Evolutionary conservation across 2,888 invertebrate genomes (phyloP).

Genomic region (Harmothoe impar): DNA sequence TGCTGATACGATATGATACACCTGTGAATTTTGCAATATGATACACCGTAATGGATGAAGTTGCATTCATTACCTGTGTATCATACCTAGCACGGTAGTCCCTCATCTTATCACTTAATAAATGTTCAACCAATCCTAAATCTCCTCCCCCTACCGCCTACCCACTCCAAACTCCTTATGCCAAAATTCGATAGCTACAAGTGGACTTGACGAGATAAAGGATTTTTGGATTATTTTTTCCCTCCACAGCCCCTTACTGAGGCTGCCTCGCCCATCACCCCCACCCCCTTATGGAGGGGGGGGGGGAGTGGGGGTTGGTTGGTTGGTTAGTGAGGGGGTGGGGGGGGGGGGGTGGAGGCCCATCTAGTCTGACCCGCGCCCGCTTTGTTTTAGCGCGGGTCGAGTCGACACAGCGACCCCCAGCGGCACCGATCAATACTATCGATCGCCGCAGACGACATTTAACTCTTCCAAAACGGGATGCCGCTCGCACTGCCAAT

Average conservation of each 20-base stretch:
- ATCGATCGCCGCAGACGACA: constrained; percentile 51
- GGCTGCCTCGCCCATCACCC: background rate
- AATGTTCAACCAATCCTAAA: no score
- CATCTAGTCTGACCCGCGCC: constrained; percentile 36
- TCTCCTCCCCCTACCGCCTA: no score
- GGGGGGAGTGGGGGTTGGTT: background rate
- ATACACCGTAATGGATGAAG: no score
- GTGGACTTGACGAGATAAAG: constrained; percentile 30
- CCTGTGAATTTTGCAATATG: no score
- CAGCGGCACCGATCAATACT: constrained; percentile 55
- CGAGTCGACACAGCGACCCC: constrained; percentile 62
- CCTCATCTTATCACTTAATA: no score
- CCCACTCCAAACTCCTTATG: background rate
- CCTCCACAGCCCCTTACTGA: background rate
- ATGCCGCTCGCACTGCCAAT: background rate
- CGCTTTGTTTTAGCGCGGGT: constrained; percentile 61
- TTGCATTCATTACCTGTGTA: no score
- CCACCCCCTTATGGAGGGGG: background rate
- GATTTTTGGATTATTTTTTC: constrained; percentile 12
- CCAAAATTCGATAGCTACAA: background rate
- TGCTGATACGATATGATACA: no score
- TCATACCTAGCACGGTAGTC: no score
- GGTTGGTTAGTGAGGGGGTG: background rate
- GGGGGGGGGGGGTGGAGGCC: background rate
- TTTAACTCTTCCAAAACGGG: constrained; percentile 11